Percentiles rank a stretch among this genome's conserved stretches.
These are phyloP conservation scores for Diadegma fenestrale DNA, from an alignment of 2,888 invertebrate genomes.

Conservation along the genomic window DNA sequence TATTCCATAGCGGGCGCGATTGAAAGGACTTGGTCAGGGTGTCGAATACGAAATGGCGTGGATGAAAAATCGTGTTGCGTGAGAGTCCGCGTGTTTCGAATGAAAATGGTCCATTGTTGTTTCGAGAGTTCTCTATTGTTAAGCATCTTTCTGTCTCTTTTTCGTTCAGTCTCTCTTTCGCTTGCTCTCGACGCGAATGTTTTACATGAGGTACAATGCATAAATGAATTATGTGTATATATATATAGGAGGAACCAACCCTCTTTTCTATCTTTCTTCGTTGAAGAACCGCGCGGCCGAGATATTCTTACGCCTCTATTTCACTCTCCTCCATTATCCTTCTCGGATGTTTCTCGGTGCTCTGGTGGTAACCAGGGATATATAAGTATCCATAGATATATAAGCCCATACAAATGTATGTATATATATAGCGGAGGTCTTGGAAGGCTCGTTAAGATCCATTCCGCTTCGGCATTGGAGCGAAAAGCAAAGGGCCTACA, in stretches of 20 bases:
- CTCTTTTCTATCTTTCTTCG: slow-evolving; percentile 59
- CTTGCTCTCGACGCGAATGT: slow-evolving; percentile 49
- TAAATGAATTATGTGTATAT: slow-evolving; percentile 68
- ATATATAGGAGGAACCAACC: slow-evolving; percentile 41
- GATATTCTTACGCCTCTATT: slow-evolving; percentile 62
- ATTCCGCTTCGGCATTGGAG: slow-evolving; percentile 66
- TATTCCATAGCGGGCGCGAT: slow-evolving; percentile 39
- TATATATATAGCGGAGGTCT: slow-evolving; percentile 40
- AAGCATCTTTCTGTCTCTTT: background rate
- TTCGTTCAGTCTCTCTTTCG: background rate
- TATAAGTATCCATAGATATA: slow-evolving; percentile 26
- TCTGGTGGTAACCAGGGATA: slow-evolving; percentile 69
- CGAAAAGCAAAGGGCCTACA: slow-evolving; percentile 70
- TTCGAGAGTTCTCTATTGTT: slow-evolving; percentile 55
- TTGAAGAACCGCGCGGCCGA: slow-evolving; percentile 35
- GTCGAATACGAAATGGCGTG: slow-evolving; percentile 53
- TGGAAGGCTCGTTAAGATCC: slow-evolving; percentile 68
- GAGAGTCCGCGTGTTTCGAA: slow-evolving; percentile 58
- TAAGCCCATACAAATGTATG: slow-evolving; percentile 27
- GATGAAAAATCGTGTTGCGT: slow-evolving; percentile 59
- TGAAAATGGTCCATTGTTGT: slow-evolving; percentile 68
- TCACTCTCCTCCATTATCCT: slow-evolving; percentile 60
- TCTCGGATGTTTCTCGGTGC: slow-evolving; percentile 59
- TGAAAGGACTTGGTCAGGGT: slow-evolving; percentile 33
- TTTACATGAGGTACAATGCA: slow-evolving; percentile 60